phyloP scores from a whole-genome alignment of 2,797 vertebrate species.

The Distichodus sexfasciatus region DNA sequence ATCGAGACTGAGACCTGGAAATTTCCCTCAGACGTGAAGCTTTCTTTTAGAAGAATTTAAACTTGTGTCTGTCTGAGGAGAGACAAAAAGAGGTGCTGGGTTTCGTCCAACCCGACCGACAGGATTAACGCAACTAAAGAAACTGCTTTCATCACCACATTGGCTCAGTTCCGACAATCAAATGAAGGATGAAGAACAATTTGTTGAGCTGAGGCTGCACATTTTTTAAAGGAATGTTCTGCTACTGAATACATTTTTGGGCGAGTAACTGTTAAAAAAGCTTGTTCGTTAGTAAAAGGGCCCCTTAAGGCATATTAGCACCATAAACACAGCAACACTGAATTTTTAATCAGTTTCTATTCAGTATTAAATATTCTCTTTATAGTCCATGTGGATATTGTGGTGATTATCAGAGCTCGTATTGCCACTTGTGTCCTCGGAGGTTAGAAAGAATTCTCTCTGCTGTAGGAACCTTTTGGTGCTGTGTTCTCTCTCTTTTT shows the following conservation, averaged over 20 bases:
- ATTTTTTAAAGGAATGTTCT: slow-evolving; percentile 11
- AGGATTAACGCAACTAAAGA: not conserved
- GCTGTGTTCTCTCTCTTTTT: slow-evolving; percentile 40
- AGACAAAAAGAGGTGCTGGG: not conserved
- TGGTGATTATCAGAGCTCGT: slow-evolving; percentile 18
- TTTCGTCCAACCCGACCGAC: not conserved
- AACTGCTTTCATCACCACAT: slow-evolving; percentile 5
- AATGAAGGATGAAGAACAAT: slow-evolving; percentile 44
- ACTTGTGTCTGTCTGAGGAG: slow-evolving; percentile 1
- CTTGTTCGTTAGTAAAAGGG: too few species aligned
- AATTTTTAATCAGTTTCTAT: slow-evolving; percentile 14
- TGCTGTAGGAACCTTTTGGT: slow-evolving; percentile 46
- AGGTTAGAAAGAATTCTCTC: slow-evolving; percentile 24
- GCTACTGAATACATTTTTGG: too few species aligned
- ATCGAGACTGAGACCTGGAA: slow-evolving; percentile 5
- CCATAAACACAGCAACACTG: not conserved
- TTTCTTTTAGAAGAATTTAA: not conserved
- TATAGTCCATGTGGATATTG: slow-evolving; percentile 34
- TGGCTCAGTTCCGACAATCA: slow-evolving; percentile 44
- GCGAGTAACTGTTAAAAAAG: too few species aligned
- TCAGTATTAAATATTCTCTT: slow-evolving; percentile 51
- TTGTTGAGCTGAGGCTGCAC: slow-evolving; percentile 13
- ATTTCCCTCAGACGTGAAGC: not conserved
- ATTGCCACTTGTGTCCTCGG: slow-evolving; percentile 35
- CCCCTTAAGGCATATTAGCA: too few species aligned